A percentile compares a stretch with the other conserved stretches of the same genome.
Evolutionary conservation across 2,113 vertebrate genomes (phyloP).

Genomic region (Ptychochromis oligacanthus): DNA sequence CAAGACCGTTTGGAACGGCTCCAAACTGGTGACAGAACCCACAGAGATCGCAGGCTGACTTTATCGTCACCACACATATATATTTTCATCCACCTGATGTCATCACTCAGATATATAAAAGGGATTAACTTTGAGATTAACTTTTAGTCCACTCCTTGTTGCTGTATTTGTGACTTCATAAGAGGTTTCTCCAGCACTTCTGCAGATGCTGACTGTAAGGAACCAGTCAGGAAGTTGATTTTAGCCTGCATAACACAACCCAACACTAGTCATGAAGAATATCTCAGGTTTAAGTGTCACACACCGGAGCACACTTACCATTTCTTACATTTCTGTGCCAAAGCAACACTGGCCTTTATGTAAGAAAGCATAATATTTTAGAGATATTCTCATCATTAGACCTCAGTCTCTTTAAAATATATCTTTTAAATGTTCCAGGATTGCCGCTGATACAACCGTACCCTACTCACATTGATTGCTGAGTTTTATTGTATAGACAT

Average conservation of each 20-base stretch:
- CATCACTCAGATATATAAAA: slow-evolving; percentile 14
- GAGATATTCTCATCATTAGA: background rate
- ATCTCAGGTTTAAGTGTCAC: background rate
- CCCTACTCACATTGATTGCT: background rate
- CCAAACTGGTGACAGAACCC: slow-evolving; percentile 93
- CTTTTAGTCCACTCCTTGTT: background rate
- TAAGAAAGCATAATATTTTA: slow-evolving; percentile 9
- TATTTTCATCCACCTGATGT: background rate
- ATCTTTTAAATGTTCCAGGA: background rate
- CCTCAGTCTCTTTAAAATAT: background rate
- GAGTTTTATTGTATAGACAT: background rate
- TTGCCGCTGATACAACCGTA: background rate
- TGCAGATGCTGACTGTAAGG: slow-evolving; percentile 14
- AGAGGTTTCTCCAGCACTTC: slow-evolving; percentile 36
- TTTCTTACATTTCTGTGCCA: slow-evolving; percentile 53
- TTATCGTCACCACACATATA: background rate
- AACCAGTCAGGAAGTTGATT: background rate
- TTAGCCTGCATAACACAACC: background rate
- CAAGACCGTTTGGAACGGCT: slow-evolving; percentile 95
- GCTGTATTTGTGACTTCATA: background rate
- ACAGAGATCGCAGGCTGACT: slow-evolving; percentile 92
- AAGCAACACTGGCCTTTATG: slow-evolving; percentile 39
- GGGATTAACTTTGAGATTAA: background rate
- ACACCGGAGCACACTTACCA: background rate
- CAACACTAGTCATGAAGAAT: background rate